phyloP scores from a whole-genome alignment of 2,888 invertebrate species.

The Macrosoma leucophasiata region DNA sequence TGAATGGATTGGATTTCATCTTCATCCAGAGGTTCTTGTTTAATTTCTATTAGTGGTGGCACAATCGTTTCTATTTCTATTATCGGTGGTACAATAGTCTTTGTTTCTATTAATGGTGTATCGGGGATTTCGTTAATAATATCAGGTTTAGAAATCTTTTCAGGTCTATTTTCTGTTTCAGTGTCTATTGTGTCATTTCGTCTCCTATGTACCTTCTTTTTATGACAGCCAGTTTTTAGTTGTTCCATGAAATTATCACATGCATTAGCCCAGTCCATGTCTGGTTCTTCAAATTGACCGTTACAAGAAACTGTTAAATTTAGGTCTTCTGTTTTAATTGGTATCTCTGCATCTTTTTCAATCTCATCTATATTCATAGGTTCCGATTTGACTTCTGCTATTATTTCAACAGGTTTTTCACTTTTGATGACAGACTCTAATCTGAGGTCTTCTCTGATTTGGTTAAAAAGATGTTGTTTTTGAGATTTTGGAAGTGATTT shows the following conservation, averaged over 20 bases:
- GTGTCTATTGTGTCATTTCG: slow-evolving; percentile 40
- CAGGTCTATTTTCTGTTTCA: slow-evolving; percentile 1
- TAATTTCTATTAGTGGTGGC: slow-evolving; percentile 27
- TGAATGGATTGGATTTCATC: slow-evolving; percentile 35
- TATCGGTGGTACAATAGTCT: slow-evolving; percentile 24
- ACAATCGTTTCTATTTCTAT: slow-evolving; percentile 30
- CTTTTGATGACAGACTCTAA: slow-evolving; percentile 77
- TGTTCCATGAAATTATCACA: slow-evolving; percentile 89
- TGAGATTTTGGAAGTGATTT: slow-evolving; percentile 61
- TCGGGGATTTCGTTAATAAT: too few relatives aligned
- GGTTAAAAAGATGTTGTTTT: slow-evolving; percentile 64
- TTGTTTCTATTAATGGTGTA: slow-evolving; percentile 17
- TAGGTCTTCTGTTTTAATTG: slow-evolving; percentile 57
- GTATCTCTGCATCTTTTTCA: slow-evolving; percentile 73
- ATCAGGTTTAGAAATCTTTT: slow-evolving; percentile 3
- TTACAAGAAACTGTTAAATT: slow-evolving; percentile 37
- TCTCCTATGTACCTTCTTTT: slow-evolving; percentile 75
- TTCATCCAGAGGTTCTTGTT: slow-evolving; percentile 58
- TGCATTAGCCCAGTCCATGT: slow-evolving; percentile 79
- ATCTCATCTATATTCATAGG: slow-evolving; percentile 80
- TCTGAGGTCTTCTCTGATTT: slow-evolving; percentile 61
- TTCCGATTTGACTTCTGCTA: slow-evolving; percentile 80
- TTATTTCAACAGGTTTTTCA: slow-evolving; percentile 71
- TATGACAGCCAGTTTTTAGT: slow-evolving; percentile 75
- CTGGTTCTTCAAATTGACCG: slow-evolving; percentile 36